Evolutionary conservation across 2,888 invertebrate species (phyloP), one percentile per base, ranked within the genome.

Genomic region (Callimorpha dominula): DNA sequence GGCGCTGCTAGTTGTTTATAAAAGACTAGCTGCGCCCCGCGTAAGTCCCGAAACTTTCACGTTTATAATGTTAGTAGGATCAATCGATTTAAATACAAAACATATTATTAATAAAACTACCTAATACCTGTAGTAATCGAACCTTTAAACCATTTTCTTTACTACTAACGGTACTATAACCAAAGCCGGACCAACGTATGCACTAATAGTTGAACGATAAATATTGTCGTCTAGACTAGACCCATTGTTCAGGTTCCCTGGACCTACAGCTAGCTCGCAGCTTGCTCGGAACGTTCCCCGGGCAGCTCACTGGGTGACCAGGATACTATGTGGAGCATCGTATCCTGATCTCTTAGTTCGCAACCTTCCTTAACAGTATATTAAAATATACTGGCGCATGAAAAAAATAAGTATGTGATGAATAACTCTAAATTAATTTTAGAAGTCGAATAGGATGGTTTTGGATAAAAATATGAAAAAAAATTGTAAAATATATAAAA

Each of bases 201-300:
- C 1, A 31, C 31, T 31, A 31, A 31, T 31, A 31, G 31, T 4
- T 17, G 4, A 52, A 9, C 9, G 31, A 17, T 31, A 31, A 15
- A 40, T 8, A 9, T 17, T 66, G 0, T 5, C 17, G 50, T 52
- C 12, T 40, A 52, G 12, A 42, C 42, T n/a, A n/a, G n/a, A 54
- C 67, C 52, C 20, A 67, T 4, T 42, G 67, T 67, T 67, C n/a
- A 54, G 54, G 52, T 1, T 42, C 67, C 54, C 67, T 54, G 54
- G 31, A 67, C 17, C 42, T 60, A 6, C 2, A 60, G 67, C 14
- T 3, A 54, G 42, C 42, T 54, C 52, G 42, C n/a, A 67, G 67
- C 42, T n/a, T 17, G 50, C 40, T 50, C 17, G 65, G 31, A 50
- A 17, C 65, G 40, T 65, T 50, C 65, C 17, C 4, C 40, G 0